Evolutionary conservation across 1,140 invertebrate genomes (phyloP).

Genomic region (Centruroides vittatus): DNA sequence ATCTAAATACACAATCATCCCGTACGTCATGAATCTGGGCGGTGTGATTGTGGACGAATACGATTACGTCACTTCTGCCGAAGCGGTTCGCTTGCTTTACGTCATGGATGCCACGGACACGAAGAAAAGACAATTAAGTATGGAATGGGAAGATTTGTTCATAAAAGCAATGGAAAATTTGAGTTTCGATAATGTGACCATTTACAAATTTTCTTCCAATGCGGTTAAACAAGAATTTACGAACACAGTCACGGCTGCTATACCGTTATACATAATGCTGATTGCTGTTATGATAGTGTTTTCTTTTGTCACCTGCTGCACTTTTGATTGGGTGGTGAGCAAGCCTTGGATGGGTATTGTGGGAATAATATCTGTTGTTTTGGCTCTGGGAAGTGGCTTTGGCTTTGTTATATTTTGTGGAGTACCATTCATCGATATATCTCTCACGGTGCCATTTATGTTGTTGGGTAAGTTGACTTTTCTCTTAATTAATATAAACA

Average conservation of each 20-base stretch:
- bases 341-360: conserved; percentile 77
- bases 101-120: conserved; percentile 65
- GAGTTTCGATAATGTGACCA: conserved; percentile 60
- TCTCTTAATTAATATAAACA: no score
- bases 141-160: conserved; percentile 70
- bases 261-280: conserved; percentile 71
- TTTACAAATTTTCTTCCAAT: conserved; percentile 63
- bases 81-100: conserved; percentile 66
- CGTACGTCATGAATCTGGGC: conserved; percentile 71
- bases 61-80: conserved; percentile 50
- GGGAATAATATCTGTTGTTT: conserved; percentile 71
- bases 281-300: conserved; percentile 52
- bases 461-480: conserved; percentile 63
- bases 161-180: conserved; percentile 55
- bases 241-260: conserved; percentile 66
- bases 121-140: conserved; percentile 58
- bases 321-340: conserved; percentile 65
- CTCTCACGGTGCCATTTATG: conserved; percentile 80
- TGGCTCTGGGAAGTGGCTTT: conserved; percentile 76
- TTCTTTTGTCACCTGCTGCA: conserved; percentile 48
- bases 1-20: conserved; percentile 65
- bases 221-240: conserved; percentile 75
- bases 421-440: conserved; percentile 83
- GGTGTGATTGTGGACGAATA: conserved; percentile 58
- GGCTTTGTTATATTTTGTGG: conserved; percentile 76